Percentiles rank a stretch among this genome's conserved stretches.
Conservation (phyloP, 2,797 vertebrate species). For the Pogonophryne albipinna region DNA sequence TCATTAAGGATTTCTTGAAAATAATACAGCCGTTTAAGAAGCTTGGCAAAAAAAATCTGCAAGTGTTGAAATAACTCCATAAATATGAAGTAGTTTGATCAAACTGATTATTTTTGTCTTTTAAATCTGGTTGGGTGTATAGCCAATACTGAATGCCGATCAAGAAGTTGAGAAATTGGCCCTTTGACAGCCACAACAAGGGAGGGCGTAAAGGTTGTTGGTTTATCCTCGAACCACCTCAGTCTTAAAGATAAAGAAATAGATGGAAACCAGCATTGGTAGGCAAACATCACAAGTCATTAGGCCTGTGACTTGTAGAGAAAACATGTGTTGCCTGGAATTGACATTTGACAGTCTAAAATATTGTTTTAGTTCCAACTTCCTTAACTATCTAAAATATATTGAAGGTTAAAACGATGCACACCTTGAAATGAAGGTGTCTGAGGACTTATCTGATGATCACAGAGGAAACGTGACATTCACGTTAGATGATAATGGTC, state of each 20-base stretch:
- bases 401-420: slow-evolving; percentile 18
- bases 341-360: not conserved
- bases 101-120: not conserved
- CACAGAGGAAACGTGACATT: slow-evolving; percentile 20
- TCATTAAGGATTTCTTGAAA: not conserved
- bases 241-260: not conserved
- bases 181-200: not conserved
- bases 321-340: not conserved
- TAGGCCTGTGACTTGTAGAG: not conserved
- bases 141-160: not conserved
- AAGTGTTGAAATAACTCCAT: not conserved
- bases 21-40: not conserved
- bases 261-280: not conserved
- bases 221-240: slow-evolving; percentile 14
- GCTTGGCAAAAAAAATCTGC: not conserved
- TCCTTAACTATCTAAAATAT: not conserved
- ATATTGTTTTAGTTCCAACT: slow-evolving; percentile 2
- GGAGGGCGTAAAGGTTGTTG: not conserved
- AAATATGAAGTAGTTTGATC: not conserved
- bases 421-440: slow-evolving; percentile 54
- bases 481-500: slow-evolving; percentile 16
- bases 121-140: not conserved
- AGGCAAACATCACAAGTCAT: slow-evolving; percentile 6
- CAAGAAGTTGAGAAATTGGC: slow-evolving; percentile 10
- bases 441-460: slow-evolving; percentile 28